These are phyloP conservation scores for Apostichopus californicus DNA, from an alignment of 35 echinoderm and acorn worm species.

Conservation along the genomic window DNA sequence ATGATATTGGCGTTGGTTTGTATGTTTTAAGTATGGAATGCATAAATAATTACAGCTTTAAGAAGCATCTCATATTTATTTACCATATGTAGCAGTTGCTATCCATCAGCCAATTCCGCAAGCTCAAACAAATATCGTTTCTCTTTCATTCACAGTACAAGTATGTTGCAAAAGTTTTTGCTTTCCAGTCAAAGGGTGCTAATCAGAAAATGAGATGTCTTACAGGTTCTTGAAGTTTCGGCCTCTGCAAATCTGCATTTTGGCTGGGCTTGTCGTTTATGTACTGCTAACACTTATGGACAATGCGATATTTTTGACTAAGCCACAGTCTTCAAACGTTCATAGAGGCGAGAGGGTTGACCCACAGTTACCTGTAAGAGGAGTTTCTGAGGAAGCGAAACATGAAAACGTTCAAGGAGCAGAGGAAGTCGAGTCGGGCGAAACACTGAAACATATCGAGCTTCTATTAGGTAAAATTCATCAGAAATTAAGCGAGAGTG, in stretches of 20 bases:
- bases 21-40: too few relatives aligned
- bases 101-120: too few relatives aligned
- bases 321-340: not conserved
- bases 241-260: conserved; percentile 49
- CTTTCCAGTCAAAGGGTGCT: not conserved
- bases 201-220: conserved; percentile 28
- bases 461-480: conserved; percentile 12
- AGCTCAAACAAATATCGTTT: not conserved
- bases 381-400: not conserved
- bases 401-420: not conserved
- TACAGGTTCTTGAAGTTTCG: not conserved
- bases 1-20: too few relatives aligned
- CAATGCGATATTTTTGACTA: conserved; percentile 10
- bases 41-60: too few relatives aligned
- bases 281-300: conserved; percentile 8
- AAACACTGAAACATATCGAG: conserved; percentile 31
- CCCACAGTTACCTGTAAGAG: not conserved
- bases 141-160: not conserved
- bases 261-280: conserved; percentile 29
- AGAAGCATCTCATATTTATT: too few relatives aligned
- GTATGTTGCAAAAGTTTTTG: not conserved
- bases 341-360: not conserved
- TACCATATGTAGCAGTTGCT: too few relatives aligned
- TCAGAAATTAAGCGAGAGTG: conserved; percentile 7
- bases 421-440: not conserved